phyloP scores from a whole-genome alignment of 2,113 vertebrate genomes.

The Rousettus leschenaultii region DNA sequence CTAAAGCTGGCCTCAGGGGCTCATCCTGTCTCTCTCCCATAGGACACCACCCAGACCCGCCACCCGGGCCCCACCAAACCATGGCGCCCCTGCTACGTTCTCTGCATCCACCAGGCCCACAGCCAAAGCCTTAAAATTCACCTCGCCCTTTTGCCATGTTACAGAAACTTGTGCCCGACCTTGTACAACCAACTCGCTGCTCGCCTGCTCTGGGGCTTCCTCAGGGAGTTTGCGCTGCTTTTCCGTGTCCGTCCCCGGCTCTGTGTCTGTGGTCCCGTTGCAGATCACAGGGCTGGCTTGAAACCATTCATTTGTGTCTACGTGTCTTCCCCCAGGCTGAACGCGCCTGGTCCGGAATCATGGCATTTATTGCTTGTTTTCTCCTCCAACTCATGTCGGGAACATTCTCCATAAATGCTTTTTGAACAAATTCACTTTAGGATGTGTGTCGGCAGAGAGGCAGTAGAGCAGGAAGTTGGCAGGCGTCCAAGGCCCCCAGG shows the following conservation, averaged over 20 bases:
- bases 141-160: no score
- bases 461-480: not conserved
- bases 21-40: no score
- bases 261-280: not conserved
- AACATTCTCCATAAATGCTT: not conserved
- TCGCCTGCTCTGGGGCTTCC: not conserved
- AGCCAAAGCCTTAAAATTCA: no score
- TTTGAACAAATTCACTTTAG: not conserved
- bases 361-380: not conserved
- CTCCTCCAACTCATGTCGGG: not conserved
- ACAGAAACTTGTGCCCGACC: not conserved
- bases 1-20: not conserved
- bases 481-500: not conserved
- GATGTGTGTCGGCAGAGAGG: not conserved
- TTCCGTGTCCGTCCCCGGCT: not conserved
- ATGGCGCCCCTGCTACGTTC: rapidly evolving
- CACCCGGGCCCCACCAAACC: rapidly evolving
- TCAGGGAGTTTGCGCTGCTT: not conserved
- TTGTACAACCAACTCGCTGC: not conserved
- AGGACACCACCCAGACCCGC: not conserved
- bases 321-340: not conserved
- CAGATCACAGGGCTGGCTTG: not conserved
- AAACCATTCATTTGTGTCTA: not conserved
- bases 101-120: not conserved
- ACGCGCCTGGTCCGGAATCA: not conserved